phyloP scores from a whole-genome alignment of 1,140 invertebrate species.

The Drosophila bifasciata region DNA sequence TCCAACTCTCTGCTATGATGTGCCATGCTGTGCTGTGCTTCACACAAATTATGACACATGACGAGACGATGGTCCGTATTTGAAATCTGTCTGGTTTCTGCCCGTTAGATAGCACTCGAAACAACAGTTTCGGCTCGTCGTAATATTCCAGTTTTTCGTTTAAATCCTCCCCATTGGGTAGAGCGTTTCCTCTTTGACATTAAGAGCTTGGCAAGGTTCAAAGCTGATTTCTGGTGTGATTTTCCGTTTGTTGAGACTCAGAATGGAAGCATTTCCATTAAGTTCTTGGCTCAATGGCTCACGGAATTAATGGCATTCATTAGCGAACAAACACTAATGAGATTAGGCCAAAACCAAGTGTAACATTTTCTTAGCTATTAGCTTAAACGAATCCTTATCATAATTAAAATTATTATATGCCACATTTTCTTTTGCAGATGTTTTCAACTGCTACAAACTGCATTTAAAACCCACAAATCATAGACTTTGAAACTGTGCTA shows the following conservation, averaged over 20 bases:
- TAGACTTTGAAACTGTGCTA: neutral
- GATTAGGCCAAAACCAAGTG: too few relatives aligned
- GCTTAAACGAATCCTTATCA: too few relatives aligned
- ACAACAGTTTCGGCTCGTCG: constrained; percentile 12
- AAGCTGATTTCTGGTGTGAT: constrained; percentile 20
- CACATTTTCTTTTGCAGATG: constrained; percentile 36
- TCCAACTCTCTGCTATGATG: neutral
- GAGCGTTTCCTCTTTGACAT: constrained; percentile 29
- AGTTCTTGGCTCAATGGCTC: too few relatives aligned
- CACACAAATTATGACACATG: constrained; percentile 67
- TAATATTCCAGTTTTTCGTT: constrained; percentile 38
- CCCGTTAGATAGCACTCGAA: constrained; percentile 32
- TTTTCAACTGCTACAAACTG: constrained; percentile 10
- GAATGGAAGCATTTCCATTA: neutral
- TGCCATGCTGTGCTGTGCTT: constrained; percentile 20
- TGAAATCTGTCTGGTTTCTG: constrained; percentile 34
- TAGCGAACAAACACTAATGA: too few relatives aligned
- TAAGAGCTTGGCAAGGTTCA: neutral
- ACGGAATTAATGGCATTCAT: too few relatives aligned
- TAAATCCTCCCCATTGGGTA: constrained; percentile 5
- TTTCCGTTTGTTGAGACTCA: constrained; percentile 10
- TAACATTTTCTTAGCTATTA: too few relatives aligned
- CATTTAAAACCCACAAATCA: constrained; percentile 33
- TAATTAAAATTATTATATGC: too few relatives aligned
- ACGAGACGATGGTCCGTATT: constrained; percentile 27